A percentile compares a stretch with the other conserved stretches of the same genome.
Conservation (phyloP, 1,140 invertebrate genomes). For the Dendroctonus valens region DNA sequence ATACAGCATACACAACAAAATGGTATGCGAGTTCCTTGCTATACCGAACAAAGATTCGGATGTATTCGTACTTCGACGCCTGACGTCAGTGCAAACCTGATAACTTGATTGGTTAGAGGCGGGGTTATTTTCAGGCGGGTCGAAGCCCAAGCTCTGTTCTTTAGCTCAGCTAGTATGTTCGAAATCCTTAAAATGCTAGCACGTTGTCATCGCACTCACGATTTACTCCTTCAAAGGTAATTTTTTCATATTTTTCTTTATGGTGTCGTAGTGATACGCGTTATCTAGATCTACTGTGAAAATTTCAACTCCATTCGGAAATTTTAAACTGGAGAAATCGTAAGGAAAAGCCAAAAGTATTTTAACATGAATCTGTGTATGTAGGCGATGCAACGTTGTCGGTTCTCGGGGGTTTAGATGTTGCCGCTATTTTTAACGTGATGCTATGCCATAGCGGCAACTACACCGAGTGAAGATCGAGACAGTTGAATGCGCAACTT, state of each 20-base stretch:
- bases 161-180: conserved; percentile 39
- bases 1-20: conserved; percentile 45
- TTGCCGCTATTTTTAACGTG: conserved; percentile 42
- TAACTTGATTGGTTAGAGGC: conserved; percentile 46
- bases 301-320: conserved; percentile 40
- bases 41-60: conserved; percentile 32
- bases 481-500: conserved; percentile 46
- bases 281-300: conserved; percentile 29
- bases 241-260: conserved; percentile 34
- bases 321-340: conserved; percentile 37
- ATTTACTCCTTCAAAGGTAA: conserved; percentile 30
- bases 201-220: conserved; percentile 34
- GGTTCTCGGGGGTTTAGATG: conserved; percentile 35
- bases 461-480: conserved; percentile 34
- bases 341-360: conserved; percentile 40
- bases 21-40: conserved; percentile 44
- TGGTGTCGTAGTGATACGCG: conserved; percentile 27
- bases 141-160: conserved; percentile 34
- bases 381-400: conserved; percentile 48
- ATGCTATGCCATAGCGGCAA: conserved; percentile 38
- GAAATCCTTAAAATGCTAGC: conserved; percentile 39
- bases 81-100: conserved; percentile 44
- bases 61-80: conserved; percentile 37
- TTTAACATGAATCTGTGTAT: conserved; percentile 49
- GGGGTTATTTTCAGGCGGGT: conserved; percentile 47